Conservation (phyloP, 2,113 vertebrate genomes). For the Cricetomys ansorgei region DNA sequence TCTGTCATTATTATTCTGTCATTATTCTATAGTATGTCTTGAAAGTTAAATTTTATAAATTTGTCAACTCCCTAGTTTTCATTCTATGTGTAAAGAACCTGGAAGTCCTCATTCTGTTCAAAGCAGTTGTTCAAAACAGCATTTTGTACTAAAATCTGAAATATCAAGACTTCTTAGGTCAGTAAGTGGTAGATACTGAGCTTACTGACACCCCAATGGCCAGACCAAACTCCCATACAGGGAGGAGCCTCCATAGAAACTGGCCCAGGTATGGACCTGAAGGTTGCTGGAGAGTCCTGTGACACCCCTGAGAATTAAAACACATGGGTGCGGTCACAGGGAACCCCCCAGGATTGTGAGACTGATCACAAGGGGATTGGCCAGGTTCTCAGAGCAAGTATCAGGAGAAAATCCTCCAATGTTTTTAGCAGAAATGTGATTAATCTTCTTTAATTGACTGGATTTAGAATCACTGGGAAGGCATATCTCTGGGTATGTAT, state of each 20-base stretch:
- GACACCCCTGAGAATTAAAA: neutral
- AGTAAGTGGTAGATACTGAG: neutral
- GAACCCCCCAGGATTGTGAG: neutral
- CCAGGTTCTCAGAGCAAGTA: neutral
- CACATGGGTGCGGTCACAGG: neutral
- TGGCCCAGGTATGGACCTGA: too few relatives aligned
- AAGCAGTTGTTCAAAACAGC: neutral
- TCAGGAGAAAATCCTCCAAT: neutral
- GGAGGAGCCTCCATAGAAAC: too few relatives aligned
- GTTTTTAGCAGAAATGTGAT: neutral
- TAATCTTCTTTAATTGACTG: neutral
- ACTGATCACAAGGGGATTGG: neutral
- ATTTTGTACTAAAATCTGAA: neutral
- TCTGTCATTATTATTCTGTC: slow-evolving; percentile 3
- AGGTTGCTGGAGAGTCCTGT: too few relatives aligned
- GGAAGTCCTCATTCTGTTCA: neutral
- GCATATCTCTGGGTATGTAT: neutral
- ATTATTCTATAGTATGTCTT: neutral
- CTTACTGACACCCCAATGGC: neutral
- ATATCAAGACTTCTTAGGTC: neutral
- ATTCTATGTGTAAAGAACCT: neutral
- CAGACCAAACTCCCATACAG: neutral
- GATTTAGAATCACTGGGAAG: neutral
- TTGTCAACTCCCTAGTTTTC: neutral
- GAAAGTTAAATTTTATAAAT: neutral